Percentiles rank a stretch among this genome's conserved stretches.
Evolutionary conservation across 2,888 invertebrate genomes (phyloP).

Genomic region (Antheraea assamensis): DNA sequence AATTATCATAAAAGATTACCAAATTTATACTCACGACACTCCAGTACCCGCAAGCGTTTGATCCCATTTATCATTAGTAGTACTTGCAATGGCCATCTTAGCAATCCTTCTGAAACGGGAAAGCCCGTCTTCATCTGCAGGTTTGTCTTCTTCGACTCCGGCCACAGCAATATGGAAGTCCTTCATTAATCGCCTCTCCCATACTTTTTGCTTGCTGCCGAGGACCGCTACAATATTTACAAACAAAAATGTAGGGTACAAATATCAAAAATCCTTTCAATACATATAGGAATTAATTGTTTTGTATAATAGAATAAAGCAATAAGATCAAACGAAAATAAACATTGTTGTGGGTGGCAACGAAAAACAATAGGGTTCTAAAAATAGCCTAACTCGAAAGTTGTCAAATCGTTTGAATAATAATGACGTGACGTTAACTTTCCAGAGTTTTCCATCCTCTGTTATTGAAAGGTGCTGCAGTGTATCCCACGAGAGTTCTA

Average conservation of each 20-base stretch:
- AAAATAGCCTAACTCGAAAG: no score
- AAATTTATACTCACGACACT: conserved; percentile 70
- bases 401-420: no score
- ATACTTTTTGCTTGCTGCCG: conserved; percentile 90
- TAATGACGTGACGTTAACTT: no score
- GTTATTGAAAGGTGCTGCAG: no score
- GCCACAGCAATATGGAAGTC: conserved; percentile 92
- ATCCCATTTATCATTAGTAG: conserved; percentile 88
- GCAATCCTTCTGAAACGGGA: conserved; percentile 89
- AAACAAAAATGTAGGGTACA: not conserved
- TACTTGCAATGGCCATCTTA: conserved; percentile 86
- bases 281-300: not conserved
- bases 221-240: conserved; percentile 80
- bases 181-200: conserved; percentile 94
- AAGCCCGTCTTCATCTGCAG: conserved; percentile 81
- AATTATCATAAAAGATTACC: not conserved
- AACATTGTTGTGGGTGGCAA: no score
- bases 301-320: not conserved
- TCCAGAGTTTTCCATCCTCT: no score
- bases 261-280: not conserved
- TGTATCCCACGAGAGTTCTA: no score
- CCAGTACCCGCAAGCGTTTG: conserved; percentile 85
- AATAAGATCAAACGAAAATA: no score
- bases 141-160: conserved; percentile 81
- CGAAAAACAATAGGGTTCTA: no score